Base-by-base conservation (phyloP, 2,888 invertebrate species). In the Melanotus villosus region DNA sequence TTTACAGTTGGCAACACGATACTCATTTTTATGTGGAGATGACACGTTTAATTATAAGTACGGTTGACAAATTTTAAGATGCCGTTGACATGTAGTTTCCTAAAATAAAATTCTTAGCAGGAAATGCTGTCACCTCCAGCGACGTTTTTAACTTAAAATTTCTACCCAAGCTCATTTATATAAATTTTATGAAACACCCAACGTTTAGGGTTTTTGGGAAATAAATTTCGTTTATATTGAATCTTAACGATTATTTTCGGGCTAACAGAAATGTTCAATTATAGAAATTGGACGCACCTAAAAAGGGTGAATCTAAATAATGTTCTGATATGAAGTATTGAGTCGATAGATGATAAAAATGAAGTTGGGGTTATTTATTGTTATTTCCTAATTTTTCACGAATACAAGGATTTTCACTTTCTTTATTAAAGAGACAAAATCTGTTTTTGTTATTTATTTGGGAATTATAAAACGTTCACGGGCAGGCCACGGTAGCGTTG, bases 31-130 rank as follows among this genome's bases (percentile, higher is more conserved):
- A 45, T 65, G 16, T 65, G 23, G 57, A 26, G 57, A 30, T 50
- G 65, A 65, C 65, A 59, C 30, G 50, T 18, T 36, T 65, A 65
- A 65, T 65, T 65, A 65, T 47, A 50, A 58, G 75, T 76, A 76
- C 77, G 77, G 79, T 77, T 79, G 76, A 72, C 77, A 76, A n/a
- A 79, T 73, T 78, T 80, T 77, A 78, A 77, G 76, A 73, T 74
- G 73, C 78, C 78, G 79, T 80, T 80, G 80, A 80, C 79, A 77
- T 67, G 72, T 74, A 75, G 77, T 78, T 70, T 32, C 38, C 41
- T 32, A 38, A 58, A 47, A 38, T 30, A 38, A 63, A 52, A 41
- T 36, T 14, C 38, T 54, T 30, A 16, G 30, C 36, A 41, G 63
- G 41, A 63, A 63, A 12, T 18, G 21, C 30, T 18, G 30, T 30